These are phyloP conservation scores for Macaca mulatta DNA, from an alignment of 2,113 vertebrate species.

Conservation along the genomic window DNA sequence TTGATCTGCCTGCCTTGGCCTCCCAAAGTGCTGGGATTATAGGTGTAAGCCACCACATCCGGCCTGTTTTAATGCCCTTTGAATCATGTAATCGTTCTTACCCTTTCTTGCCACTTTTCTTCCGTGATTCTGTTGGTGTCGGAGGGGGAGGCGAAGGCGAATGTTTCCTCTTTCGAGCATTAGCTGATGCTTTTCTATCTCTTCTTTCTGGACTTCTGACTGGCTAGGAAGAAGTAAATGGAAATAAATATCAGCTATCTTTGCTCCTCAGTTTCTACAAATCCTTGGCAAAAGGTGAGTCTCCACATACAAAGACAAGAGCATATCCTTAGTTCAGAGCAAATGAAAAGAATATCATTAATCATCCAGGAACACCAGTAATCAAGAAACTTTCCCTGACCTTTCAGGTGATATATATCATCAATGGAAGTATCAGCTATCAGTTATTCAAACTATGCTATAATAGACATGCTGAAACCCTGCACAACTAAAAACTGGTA, in stretches of 20 bases:
- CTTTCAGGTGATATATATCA: neutral
- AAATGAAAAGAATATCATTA: neutral
- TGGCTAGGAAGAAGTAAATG: slow-evolving; percentile 84
- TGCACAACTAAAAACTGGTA: neutral
- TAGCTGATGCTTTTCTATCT: slow-evolving; percentile 94
- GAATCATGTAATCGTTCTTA: slow-evolving; percentile 70
- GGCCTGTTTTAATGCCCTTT: neutral
- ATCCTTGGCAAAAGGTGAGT: neutral
- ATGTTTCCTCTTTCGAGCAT: slow-evolving; percentile 94
- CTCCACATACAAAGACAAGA: neutral
- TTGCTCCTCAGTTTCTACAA: neutral
- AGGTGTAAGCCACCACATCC: no score
- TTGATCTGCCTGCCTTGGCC: no score
- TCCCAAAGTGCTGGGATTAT: neutral
- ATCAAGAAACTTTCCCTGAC: neutral
- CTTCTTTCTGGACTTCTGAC: slow-evolving; percentile 96
- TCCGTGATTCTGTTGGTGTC: slow-evolving; percentile 92
- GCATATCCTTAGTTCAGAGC: neutral
- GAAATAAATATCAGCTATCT: neutral
- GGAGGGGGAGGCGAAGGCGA: slow-evolving; percentile 94
- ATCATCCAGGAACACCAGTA: neutral
- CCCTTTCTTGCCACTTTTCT: slow-evolving; percentile 97
- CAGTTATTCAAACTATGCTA: neutral
- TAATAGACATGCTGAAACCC: neutral
- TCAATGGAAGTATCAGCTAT: neutral